phyloP scores from a whole-genome alignment of 2,797 vertebrate genomes.

The Chrosomus eos region DNA sequence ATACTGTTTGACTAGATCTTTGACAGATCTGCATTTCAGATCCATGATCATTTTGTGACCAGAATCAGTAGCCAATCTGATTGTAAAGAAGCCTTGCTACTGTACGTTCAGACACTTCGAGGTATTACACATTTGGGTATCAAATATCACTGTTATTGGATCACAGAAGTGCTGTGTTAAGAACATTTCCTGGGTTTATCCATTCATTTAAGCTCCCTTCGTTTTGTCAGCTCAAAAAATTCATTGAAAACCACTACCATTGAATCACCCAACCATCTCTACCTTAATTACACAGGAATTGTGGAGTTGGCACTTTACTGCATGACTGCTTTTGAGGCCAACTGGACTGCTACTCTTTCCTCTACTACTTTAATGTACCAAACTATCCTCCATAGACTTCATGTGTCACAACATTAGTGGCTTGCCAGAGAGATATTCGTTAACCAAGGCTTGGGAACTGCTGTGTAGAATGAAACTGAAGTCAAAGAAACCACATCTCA shows the following conservation, averaged over 20 bases:
- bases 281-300: slow-evolving; percentile 53
- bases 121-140: slow-evolving; percentile 19
- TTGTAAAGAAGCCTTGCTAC: not conserved
- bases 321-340: slow-evolving; percentile 42
- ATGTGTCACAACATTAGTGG: slow-evolving; percentile 53
- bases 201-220: slow-evolving; percentile 21
- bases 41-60: not conserved
- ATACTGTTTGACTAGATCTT: not conserved
- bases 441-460: slow-evolving; percentile 64
- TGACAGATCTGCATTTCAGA: not conserved
- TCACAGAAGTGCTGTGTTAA: slow-evolving; percentile 23
- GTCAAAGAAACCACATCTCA: slow-evolving; percentile 29
- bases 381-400: slow-evolving; percentile 43
- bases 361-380: slow-evolving; percentile 37
- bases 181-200: slow-evolving; percentile 31
- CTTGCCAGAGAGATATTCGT: slow-evolving; percentile 55
- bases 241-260: slow-evolving; percentile 39
- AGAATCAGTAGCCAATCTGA: slow-evolving; percentile 2
- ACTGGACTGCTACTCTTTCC: slow-evolving; percentile 45
- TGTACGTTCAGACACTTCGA: slow-evolving; percentile 1
- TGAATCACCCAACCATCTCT: slow-evolving; percentile 44
- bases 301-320: slow-evolving; percentile 50
- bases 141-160: slow-evolving; percentile 25
- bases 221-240: slow-evolving; percentile 16
- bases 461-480: slow-evolving; percentile 37